A percentile compares a stretch with the other conserved stretches of the same genome.
Conservation (phyloP, 1,140 invertebrate species). For the Pemphigus obesinymphae region DNA sequence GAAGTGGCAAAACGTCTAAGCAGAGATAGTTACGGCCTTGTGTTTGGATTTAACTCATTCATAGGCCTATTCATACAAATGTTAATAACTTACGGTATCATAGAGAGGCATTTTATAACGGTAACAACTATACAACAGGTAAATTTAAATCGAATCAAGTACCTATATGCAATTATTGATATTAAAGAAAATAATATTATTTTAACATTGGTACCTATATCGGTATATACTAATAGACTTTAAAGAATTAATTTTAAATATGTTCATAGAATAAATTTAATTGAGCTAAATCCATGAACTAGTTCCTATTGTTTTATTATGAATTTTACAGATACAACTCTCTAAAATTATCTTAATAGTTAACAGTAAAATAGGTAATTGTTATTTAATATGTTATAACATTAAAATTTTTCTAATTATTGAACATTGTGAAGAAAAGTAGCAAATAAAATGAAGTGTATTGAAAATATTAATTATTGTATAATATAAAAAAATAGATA, state of each 20-base stretch:
- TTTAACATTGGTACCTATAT: too few relatives aligned
- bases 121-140: conserved; percentile 47
- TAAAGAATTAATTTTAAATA: too few relatives aligned
- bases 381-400: too few relatives aligned
- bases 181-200: background rate
- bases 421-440: too few relatives aligned
- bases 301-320: background rate
- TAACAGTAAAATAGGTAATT: too few relatives aligned
- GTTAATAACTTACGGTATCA: conserved; percentile 67
- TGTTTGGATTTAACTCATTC: conserved; percentile 87
- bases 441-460: too few relatives aligned
- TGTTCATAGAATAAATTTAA: background rate
- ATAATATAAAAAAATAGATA: too few relatives aligned
- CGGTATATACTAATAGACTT: too few relatives aligned
- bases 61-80: conserved; percentile 71
- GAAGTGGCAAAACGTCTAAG: conserved; percentile 74
- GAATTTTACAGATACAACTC: too few relatives aligned
- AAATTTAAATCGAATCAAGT: background rate
- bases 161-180: background rate
- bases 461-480: too few relatives aligned
- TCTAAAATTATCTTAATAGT: too few relatives aligned
- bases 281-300: background rate
- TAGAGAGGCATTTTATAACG: conserved; percentile 48
- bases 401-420: too few relatives aligned
- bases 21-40: conserved; percentile 77